Base-by-base conservation (phyloP, 2,113 vertebrate genomes). In the Corvus moneduloides region DNA sequence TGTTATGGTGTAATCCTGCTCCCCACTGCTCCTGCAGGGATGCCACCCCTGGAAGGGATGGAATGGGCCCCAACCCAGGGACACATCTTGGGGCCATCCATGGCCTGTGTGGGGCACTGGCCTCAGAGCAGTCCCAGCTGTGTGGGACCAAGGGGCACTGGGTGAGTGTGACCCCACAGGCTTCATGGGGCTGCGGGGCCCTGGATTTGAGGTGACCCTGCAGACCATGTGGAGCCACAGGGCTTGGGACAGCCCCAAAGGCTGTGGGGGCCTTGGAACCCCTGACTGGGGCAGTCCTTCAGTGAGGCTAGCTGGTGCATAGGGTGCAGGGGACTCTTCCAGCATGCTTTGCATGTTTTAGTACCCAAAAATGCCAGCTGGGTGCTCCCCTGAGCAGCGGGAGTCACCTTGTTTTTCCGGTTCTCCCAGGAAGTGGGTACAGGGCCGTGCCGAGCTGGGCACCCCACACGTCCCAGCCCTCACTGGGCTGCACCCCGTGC, bases 401-500 rank as follows among this genome's bases (percentile, higher is more conserved):
- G 33, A 49, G 26, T 13, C 11, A 0, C 48, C 80, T 43, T 49
- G 88, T 35, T 72, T 48, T 63, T 86, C 95, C 7, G 13, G 72
- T 80, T 93, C 55, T 62, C 35, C 80, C 37, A 39, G 48, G 52
- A 66, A 0, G 1, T 16, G n/a, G 0, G 1, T 41, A 62, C 62
- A 61, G 80, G 91, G 81, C 0, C 3, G 51, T 56, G 81, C 84
- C 0, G 8, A 39, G 79, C 32, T 16, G 27, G 43, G 59, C 44
- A 19, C 22, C 33, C 59, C 22, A 4, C 58, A 39, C 15, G 35
- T 63, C 72, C 32, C 37, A 21, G 32, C 37, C 44, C 84, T 54
- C 21, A 0, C 1, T 23, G 46, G 73, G 55, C 84, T 87, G 63
- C 63, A 61, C 35, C 4, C 24, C 0, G 1, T 1, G 2, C 67